Conservation (phyloP, 1,140 invertebrate species). For the Saccostrea cuccullata region DNA sequence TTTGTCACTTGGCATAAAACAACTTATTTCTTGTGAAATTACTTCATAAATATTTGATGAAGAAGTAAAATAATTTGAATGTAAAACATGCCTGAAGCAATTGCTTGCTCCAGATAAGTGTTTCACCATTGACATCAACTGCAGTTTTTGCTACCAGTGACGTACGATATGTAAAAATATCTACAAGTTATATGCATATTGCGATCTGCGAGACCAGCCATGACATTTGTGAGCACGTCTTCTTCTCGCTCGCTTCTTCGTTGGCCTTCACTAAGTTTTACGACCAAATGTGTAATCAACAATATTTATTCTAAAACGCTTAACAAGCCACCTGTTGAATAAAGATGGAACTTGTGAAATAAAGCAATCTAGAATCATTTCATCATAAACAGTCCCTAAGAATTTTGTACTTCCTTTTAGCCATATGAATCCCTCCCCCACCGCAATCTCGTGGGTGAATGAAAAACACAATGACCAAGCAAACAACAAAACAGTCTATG, state of each 20-base stretch:
- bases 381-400: not conserved
- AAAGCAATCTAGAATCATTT: not conserved
- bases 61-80: no score
- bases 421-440: not conserved
- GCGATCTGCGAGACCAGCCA: not conserved
- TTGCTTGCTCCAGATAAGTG: not conserved
- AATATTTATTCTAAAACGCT: no score
- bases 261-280: not conserved
- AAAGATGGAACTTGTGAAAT: not conserved
- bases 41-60: no score
- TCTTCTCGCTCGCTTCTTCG: not conserved
- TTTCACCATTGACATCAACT: not conserved
- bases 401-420: not conserved
- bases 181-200: not conserved
- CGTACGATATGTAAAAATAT: slow-evolving; percentile 1
- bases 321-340: no score
- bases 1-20: no score
- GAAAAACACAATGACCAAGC: not conserved
- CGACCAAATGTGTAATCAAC: no score
- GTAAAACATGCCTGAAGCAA: no score
- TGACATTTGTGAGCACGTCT: slow-evolving; percentile 22
- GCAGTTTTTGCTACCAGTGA: not conserved
- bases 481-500: not conserved
- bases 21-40: no score
- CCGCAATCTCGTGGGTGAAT: slow-evolving; percentile 14